phyloP scores from a whole-genome alignment of 2,888 invertebrate species.

The Watsonalla binaria region DNA sequence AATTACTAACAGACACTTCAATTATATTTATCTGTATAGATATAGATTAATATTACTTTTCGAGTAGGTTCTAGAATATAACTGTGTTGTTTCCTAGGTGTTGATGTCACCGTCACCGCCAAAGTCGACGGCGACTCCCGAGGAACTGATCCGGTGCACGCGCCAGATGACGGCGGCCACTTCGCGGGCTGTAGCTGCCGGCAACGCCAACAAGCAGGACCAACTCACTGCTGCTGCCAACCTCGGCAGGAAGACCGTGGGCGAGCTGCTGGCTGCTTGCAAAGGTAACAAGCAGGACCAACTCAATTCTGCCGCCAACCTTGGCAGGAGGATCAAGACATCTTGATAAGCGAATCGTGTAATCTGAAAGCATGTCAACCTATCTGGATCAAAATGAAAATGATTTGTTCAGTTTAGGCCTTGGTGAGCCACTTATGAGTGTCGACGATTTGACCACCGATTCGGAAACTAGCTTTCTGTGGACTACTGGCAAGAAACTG shows the following conservation, averaged over 20 bases:
- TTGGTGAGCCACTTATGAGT: no score
- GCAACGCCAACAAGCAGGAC: constrained; percentile 79
- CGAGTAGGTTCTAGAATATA: no score
- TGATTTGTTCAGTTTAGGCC: no score
- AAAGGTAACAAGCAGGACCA: constrained; percentile 87
- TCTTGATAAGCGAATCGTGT: no score
- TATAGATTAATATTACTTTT: no score
- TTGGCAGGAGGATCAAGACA: constrained; percentile 95
- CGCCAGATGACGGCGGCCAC: constrained; percentile 97
- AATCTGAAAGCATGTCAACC: no score
- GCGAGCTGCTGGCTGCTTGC: constrained; percentile 93
- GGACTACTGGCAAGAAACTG: no score
- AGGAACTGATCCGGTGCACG: constrained; percentile 95
- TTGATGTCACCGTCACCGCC: constrained; percentile 73
- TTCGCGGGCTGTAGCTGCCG: constrained; percentile 95
- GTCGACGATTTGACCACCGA: no score
- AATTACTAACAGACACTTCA: no score
- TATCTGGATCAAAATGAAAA: no score
- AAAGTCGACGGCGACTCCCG: constrained; percentile 84
- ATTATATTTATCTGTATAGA: no score
- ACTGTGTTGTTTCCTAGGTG: constrained; percentile 64
- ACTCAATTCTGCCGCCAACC: constrained; percentile 96
- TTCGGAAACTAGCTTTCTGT: no score
- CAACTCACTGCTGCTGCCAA: constrained; percentile 98
- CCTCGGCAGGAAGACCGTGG: constrained; percentile 95